phyloP scores from a whole-genome alignment of 2,113 vertebrate species.

The Morone chrysops region DNA sequence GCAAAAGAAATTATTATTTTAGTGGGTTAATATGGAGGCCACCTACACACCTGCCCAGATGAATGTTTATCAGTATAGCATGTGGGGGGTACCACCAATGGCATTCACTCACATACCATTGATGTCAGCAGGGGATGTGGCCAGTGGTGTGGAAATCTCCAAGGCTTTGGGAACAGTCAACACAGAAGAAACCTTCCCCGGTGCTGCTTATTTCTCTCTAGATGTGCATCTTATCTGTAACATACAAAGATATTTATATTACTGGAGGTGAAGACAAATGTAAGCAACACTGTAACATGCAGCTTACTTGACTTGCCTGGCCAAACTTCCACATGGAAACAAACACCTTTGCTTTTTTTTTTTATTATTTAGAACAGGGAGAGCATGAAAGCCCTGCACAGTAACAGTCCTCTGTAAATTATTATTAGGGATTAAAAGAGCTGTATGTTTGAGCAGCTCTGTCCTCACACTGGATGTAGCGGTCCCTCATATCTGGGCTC shows the following conservation, averaged over 20 bases:
- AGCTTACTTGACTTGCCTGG: neutral
- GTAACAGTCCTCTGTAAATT: conserved; percentile 11
- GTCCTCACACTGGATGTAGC: conserved; percentile 50
- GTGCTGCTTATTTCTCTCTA: conserved; percentile 1
- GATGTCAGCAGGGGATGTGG: conserved; percentile 67
- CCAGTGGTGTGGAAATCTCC: conserved; percentile 65
- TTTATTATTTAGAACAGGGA: neutral
- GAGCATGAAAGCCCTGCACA: neutral
- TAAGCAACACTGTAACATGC: conserved; percentile 8
- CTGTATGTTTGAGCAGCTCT: conserved; percentile 26
- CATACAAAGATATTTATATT: neutral
- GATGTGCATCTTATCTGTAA: conserved; percentile 9
- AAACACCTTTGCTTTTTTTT: conserved; percentile 3
- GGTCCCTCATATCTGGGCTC: conserved; percentile 74
- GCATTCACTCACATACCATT: conserved; percentile 61
- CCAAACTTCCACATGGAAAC: conserved; percentile 19
- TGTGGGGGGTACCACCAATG: conserved; percentile 61
- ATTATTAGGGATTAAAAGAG: conserved; percentile 28
- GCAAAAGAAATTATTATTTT: conserved; percentile 60
- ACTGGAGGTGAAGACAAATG: neutral
- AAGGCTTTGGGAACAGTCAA: conserved; percentile 42
- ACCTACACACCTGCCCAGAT: conserved; percentile 73
- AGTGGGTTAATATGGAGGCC: conserved; percentile 58
- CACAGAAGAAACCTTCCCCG: conserved; percentile 12
- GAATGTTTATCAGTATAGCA: conserved; percentile 67